phyloP scores from a whole-genome alignment of 2,888 invertebrate species.

The Leptinotarsa peninsularis region DNA sequence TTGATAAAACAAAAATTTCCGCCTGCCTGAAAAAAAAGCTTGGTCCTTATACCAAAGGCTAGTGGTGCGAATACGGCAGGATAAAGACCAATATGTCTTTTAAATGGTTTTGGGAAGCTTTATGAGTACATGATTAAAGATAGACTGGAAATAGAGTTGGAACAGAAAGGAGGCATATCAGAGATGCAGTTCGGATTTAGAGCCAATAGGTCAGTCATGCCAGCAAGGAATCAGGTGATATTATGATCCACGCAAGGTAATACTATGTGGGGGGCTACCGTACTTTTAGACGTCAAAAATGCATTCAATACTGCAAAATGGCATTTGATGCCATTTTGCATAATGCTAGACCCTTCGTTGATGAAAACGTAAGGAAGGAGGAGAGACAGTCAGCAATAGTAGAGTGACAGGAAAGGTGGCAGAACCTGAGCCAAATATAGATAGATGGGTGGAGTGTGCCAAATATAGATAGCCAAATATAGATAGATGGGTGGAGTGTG shows the following conservation, averaged over 20 bases:
- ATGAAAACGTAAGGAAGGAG: background rate
- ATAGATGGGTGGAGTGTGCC: background rate
- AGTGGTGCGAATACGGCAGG: background rate
- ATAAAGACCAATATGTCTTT: conserved; percentile 6
- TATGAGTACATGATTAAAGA: background rate
- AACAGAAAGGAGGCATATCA: background rate
- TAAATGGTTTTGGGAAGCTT: background rate
- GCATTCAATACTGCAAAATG: conserved; percentile 2
- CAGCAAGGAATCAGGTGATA: background rate
- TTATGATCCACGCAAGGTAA: background rate
- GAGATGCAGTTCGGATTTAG: background rate
- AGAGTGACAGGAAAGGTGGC: background rate
- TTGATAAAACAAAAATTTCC: background rate
- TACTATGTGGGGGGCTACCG: background rate
- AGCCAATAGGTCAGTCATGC: background rate
- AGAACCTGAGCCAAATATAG: background rate
- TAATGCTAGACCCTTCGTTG: background rate
- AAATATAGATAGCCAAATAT: too few species aligned
- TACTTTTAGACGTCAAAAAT: background rate
- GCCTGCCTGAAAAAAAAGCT: background rate
- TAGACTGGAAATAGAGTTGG: conserved; percentile 9
- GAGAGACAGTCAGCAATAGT: background rate
- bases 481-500: background rate
- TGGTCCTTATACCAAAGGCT: conserved; percentile 8
- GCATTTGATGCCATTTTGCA: too few species aligned